These are phyloP conservation scores for Zosterops lateralis DNA, from an alignment of 2,113 vertebrate species.

Conservation along the genomic window DNA sequence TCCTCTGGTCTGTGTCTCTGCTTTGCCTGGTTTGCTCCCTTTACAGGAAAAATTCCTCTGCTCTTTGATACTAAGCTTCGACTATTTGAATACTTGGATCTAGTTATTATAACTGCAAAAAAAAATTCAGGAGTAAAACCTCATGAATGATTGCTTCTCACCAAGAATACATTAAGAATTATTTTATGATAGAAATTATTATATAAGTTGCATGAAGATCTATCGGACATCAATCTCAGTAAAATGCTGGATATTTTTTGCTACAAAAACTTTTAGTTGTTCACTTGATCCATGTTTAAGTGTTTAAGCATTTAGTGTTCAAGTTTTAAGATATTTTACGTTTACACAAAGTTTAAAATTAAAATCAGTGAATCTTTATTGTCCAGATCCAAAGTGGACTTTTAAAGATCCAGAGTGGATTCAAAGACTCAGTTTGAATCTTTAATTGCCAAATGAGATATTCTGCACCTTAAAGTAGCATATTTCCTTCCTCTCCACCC, in stretches of 20 bases:
- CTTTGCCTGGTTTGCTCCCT: neutral
- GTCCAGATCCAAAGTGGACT: neutral
- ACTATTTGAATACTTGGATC: neutral
- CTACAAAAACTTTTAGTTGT: neutral
- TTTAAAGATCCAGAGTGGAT: neutral
- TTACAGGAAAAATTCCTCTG: neutral
- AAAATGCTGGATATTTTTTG: neutral
- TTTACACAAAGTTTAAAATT: neutral
- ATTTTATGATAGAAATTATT: neutral
- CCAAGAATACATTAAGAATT: neutral
- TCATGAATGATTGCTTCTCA: neutral
- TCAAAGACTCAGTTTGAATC: neutral
- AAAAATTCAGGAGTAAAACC: neutral
- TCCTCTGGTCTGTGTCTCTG: neutral
- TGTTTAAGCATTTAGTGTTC: neutral
- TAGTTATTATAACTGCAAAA: neutral
- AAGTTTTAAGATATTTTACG: neutral
- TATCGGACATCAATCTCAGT: neutral
- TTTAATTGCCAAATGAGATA: neutral
- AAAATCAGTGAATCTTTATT: neutral
- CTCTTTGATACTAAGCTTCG: neutral
- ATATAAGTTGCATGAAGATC: neutral
- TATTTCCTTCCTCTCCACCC: fast-evolving
- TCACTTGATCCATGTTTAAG: neutral
- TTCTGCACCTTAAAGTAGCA: neutral